Evolutionary conservation across 2,888 invertebrate genomes (phyloP).

Genomic region (Rhorus exstirpatorius): DNA sequence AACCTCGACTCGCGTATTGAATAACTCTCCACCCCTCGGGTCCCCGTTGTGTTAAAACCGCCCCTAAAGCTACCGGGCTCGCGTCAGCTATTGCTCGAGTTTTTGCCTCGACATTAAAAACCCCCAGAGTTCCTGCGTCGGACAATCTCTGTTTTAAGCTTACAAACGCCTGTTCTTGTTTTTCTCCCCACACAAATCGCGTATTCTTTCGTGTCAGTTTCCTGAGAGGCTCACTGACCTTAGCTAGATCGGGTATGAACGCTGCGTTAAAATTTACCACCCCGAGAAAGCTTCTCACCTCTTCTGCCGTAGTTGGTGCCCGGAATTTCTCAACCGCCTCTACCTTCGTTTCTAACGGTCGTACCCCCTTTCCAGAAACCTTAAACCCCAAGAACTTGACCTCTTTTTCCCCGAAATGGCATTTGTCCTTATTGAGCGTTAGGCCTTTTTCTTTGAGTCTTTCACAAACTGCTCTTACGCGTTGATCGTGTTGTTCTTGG

Average conservation of each 20-base stretch:
- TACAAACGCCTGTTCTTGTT: conserved; percentile 15
- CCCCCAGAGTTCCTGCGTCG: conserved; percentile 3
- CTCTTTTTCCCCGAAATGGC: conserved; percentile 51
- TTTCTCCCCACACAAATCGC: not conserved
- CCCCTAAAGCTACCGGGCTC: conserved; percentile 79
- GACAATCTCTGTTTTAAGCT: not conserved
- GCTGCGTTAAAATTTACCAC: conserved; percentile 77
- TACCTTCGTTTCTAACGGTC: conserved; percentile 68
- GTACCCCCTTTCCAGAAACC: conserved; percentile 70
- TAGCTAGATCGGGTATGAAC: conserved; percentile 74
- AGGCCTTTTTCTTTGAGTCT: conserved; percentile 58
- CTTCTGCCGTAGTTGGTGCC: conserved; percentile 71
- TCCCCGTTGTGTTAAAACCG: conserved; percentile 77
- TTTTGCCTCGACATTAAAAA: conserved; percentile 48
- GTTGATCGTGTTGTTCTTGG: conserved; percentile 76
- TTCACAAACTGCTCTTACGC: conserved; percentile 67
- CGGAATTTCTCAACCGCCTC: conserved; percentile 69
- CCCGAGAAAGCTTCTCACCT: conserved; percentile 77
- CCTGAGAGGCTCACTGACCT: conserved; percentile 74
- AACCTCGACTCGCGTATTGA: conserved; percentile 82
- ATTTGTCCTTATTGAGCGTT: conserved; percentile 70
- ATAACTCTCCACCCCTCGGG: conserved; percentile 78
- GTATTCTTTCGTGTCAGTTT: conserved; percentile 38
- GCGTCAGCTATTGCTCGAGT: conserved; percentile 81
- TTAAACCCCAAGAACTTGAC: conserved; percentile 75